phyloP scores from a whole-genome alignment of 2,113 vertebrate species.

The Syngnathus floridae region DNA sequence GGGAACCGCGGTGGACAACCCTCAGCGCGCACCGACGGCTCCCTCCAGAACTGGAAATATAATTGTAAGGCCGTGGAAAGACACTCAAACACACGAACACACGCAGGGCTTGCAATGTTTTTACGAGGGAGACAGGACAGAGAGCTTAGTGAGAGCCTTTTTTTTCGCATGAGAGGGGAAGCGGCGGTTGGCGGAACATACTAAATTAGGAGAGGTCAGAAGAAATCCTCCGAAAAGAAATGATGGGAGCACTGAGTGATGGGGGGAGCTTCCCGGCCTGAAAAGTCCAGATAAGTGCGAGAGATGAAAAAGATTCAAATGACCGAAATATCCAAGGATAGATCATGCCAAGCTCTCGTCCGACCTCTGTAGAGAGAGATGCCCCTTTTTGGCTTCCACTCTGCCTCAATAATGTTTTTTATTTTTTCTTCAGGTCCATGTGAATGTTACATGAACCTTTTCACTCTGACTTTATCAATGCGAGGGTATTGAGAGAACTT shows the following conservation, averaged over 20 bases:
- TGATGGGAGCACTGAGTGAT: slow-evolving; percentile 28
- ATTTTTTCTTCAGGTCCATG: no score
- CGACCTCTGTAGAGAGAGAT: slow-evolving; percentile 4
- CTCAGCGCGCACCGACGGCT: slow-evolving; percentile 44
- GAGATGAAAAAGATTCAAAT: slow-evolving; percentile 32
- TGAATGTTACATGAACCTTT: no score
- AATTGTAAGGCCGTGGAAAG: slow-evolving; percentile 42
- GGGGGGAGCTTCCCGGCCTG: slow-evolving; percentile 13
- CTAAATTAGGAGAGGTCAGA: slow-evolving; percentile 68
- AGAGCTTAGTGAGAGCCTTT: slow-evolving; percentile 35
- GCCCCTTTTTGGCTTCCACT: slow-evolving; percentile 26
- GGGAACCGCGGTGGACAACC: slow-evolving; percentile 51
- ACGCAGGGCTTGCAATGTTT: slow-evolving; percentile 26
- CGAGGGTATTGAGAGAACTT: no score
- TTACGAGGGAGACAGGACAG: slow-evolving; percentile 29
- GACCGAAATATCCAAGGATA: slow-evolving; percentile 25
- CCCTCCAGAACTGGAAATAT: slow-evolving; percentile 49
- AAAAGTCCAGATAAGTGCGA: slow-evolving; percentile 15
- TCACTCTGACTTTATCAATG: no score
- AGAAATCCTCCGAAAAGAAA: slow-evolving; percentile 33
- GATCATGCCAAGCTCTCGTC: slow-evolving; percentile 24
- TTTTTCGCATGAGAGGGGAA: slow-evolving; percentile 34
- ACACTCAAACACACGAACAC: slow-evolving; percentile 19
- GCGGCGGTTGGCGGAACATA: slow-evolving; percentile 51
- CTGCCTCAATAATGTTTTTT: background rate